phyloP scores from a whole-genome alignment of 1,140 invertebrate species.

The Sycobia sp. region DNA sequence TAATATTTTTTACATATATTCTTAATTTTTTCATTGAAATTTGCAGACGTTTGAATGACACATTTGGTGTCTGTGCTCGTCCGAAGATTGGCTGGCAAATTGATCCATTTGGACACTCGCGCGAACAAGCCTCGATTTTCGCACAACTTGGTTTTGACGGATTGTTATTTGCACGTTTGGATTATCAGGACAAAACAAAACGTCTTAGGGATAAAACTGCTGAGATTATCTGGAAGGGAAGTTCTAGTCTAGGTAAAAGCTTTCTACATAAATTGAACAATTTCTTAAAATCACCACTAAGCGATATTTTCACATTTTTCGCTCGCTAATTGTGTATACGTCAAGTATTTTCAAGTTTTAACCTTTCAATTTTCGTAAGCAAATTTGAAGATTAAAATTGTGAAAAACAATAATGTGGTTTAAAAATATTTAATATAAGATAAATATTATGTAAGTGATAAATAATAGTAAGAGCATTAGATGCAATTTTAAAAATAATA shows the following conservation, averaged over 20 bases:
- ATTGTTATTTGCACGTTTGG: slow-evolving; percentile 85
- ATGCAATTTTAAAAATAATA: no score
- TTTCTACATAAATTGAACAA: no score
- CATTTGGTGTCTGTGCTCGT: slow-evolving; percentile 81
- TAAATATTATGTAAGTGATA: no score
- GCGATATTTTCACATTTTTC: no score
- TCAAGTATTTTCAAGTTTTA: no score
- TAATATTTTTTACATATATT: no score
- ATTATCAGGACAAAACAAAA: slow-evolving; percentile 81
- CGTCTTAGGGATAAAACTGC: slow-evolving; percentile 69
- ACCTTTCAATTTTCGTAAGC: slow-evolving; percentile 1
- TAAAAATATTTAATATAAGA: no score
- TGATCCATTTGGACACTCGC: slow-evolving; percentile 90
- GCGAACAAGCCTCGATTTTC: slow-evolving; percentile 86
- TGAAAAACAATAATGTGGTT: no score
- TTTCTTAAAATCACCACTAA: no score
- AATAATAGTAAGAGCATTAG: no score
- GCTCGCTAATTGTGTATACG: no score
- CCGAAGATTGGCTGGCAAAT: slow-evolving; percentile 91
- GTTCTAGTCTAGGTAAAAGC: slow-evolving; percentile 69
- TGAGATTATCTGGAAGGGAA: slow-evolving; percentile 87
- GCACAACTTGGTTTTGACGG: slow-evolving; percentile 86
- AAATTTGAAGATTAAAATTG: neutral
- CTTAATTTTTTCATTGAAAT: no score
- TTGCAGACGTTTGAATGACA: slow-evolving; percentile 73